phyloP scores from a whole-genome alignment of 2,888 invertebrate species.

The Lampropteryx suffumata region DNA sequence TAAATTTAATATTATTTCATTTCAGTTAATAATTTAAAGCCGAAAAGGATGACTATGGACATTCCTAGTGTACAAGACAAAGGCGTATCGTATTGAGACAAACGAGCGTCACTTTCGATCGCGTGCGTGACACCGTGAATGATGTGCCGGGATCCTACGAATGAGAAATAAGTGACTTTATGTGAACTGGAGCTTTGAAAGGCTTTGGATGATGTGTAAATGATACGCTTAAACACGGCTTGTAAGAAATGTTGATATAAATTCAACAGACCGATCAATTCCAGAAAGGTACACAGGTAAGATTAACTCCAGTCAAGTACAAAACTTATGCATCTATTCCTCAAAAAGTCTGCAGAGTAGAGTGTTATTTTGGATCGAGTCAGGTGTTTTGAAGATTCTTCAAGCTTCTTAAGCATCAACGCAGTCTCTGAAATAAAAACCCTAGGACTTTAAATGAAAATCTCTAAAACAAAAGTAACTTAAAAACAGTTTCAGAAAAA shows the following conservation, averaged over 20 bases:
- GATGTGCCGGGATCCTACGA: conserved; percentile 21
- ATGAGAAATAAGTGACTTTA: conserved; percentile 28
- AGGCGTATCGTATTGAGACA: conserved; percentile 19
- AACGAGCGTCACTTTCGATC: conserved; percentile 28
- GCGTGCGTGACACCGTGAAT: conserved; percentile 25
- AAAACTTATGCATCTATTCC: too few species aligned
- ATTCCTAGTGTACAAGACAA: conserved; percentile 5
- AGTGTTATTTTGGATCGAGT: too few species aligned
- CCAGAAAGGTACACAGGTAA: too few species aligned
- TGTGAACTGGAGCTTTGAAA: conserved; percentile 19
- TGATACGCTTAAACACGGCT: background rate
- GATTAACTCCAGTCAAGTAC: too few species aligned
- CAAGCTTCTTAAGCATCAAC: background rate
- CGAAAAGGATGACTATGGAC: background rate
- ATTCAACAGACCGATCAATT: too few species aligned
- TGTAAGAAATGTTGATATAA: too few species aligned
- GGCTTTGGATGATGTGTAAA: conserved; percentile 3
- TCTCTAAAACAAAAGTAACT: conserved; percentile 17
- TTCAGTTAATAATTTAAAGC: too few species aligned
- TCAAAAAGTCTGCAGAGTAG: too few species aligned
- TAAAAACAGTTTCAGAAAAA: conserved; percentile 16
- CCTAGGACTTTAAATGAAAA: conserved; percentile 14
- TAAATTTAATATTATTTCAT: too few species aligned
- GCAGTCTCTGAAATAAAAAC: conserved; percentile 9
- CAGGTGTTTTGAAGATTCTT: too few species aligned